Evolutionary conservation across 53 echinoderm and acorn worm genomes (phyloP).

Genomic region (Patiria pectinifera): DNA sequence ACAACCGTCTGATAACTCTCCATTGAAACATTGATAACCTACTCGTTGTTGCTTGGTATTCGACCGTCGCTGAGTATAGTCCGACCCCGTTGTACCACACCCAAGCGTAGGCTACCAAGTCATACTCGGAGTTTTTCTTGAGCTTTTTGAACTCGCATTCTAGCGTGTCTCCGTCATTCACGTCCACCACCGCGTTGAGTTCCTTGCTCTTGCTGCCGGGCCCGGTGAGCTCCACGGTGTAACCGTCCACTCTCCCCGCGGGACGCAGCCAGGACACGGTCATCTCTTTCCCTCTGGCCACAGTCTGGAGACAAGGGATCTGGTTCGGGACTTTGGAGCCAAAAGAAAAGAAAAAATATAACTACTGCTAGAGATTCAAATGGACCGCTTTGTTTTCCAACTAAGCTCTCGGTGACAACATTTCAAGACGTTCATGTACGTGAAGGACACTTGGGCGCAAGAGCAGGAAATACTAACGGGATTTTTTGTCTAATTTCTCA

Average conservation of each 20-base stretch:
- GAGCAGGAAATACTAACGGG: too few relatives aligned
- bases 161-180: not conserved
- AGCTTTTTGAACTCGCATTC: not conserved
- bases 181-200: not conserved
- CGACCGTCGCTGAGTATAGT: not conserved
- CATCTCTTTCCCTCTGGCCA: not conserved
- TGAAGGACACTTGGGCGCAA: too few relatives aligned
- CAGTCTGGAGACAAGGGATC: constrained; percentile 5
- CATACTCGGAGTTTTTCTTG: not conserved
- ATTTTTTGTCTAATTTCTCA: too few relatives aligned
- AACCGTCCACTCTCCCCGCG: not conserved
- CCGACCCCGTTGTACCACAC: not conserved
- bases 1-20: not conserved
- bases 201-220: not conserved
- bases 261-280: not conserved
- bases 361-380: not conserved
- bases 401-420: too few relatives aligned
- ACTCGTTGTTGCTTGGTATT: not conserved
- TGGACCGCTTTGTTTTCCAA: too few relatives aligned
- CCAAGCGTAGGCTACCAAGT: constrained; percentile 40
- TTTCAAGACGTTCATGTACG: too few relatives aligned
- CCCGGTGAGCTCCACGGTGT: constrained; percentile 26
- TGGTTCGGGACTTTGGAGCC: constrained; percentile 10
- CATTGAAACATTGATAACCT: not conserved
- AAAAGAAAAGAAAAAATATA: not conserved